These are phyloP conservation scores for Morelia viridis DNA, from an alignment of 2,797 vertebrate genomes.

Conservation along the genomic window DNA sequence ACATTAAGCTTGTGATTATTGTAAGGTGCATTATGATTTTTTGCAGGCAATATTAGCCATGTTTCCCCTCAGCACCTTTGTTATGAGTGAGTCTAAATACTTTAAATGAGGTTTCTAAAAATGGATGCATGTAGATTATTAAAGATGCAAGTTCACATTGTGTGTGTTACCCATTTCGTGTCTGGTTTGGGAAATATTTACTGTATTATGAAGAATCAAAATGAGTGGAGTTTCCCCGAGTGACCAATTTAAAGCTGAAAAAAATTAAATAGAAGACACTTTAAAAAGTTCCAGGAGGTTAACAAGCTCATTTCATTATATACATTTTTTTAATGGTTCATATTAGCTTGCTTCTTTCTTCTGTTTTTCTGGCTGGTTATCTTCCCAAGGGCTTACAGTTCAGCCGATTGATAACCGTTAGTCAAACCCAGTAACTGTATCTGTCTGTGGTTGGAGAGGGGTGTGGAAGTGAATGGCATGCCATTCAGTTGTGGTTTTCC, in stretches of 20 bases:
- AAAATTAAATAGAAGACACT: constrained; percentile 9
- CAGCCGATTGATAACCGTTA: constrained; percentile 79
- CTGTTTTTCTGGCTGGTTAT: constrained; percentile 48
- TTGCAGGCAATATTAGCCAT: not conserved
- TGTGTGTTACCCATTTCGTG: not conserved
- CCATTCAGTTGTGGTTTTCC: constrained; percentile 80
- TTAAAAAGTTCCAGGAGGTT: constrained; percentile 26
- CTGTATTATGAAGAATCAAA: not conserved
- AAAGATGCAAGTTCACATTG: not conserved
- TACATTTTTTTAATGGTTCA: constrained; percentile 21
- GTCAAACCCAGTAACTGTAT: constrained; percentile 77
- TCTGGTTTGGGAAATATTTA: not conserved
- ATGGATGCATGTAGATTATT: not conserved
- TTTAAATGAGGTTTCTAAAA: not conserved
- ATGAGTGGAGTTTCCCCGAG: not conserved
- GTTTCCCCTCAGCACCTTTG: not conserved
- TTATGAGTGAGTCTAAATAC: not conserved
- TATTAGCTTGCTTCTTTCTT: constrained; percentile 54
- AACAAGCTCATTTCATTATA: constrained; percentile 26
- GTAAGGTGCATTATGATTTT: not conserved
- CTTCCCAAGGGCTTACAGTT: constrained; percentile 69
- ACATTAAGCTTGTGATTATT: not conserved
- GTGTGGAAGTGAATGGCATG: constrained; percentile 70
- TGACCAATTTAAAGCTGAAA: not conserved
- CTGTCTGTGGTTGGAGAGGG: constrained; percentile 78